Evolutionary conservation across 2,113 vertebrate genomes (phyloP).

Genomic region (Heterotis niloticus): DNA sequence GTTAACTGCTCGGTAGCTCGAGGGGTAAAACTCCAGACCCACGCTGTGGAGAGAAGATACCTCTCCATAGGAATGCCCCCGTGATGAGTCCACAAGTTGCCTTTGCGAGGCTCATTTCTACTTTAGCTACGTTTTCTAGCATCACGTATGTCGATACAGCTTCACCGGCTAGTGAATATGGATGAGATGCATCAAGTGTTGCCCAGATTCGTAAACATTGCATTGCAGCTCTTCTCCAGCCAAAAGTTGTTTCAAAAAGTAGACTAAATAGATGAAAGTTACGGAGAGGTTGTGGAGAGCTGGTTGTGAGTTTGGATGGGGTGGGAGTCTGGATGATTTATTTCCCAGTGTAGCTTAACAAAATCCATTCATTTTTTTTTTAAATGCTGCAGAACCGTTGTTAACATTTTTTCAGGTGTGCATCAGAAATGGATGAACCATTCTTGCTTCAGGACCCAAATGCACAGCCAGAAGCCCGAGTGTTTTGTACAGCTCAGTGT

Average conservation of each 20-base stretch:
- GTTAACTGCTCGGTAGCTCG: conserved; percentile 57
- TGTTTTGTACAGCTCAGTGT: background rate
- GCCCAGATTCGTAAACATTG: background rate
- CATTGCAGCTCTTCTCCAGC: background rate
- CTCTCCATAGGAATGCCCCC: conserved; percentile 41
- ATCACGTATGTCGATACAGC: conserved; percentile 40
- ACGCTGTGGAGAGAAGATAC: conserved; percentile 33
- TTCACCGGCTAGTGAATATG: conserved; percentile 34
- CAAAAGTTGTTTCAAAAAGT: background rate
- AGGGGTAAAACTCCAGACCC: conserved; percentile 30
- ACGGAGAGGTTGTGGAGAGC: background rate
- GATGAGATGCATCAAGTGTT: background rate
- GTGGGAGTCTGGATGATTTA: conserved; percentile 12
- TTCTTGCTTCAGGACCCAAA: background rate
- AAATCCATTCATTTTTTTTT: conserved; percentile 26
- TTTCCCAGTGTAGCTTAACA: conserved; percentile 22
- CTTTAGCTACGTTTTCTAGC: conserved; percentile 38
- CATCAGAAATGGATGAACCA: background rate
- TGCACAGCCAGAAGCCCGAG: background rate
- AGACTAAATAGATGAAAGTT: background rate
- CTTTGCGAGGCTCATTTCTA: conserved; percentile 40
- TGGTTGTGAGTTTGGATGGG: background rate
- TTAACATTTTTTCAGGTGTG: background rate
- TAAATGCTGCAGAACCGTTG: background rate
- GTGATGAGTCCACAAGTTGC: conserved; percentile 41